Conservation (phyloP, 2,797 vertebrate genomes). For the Coregonus sp. region DNA sequence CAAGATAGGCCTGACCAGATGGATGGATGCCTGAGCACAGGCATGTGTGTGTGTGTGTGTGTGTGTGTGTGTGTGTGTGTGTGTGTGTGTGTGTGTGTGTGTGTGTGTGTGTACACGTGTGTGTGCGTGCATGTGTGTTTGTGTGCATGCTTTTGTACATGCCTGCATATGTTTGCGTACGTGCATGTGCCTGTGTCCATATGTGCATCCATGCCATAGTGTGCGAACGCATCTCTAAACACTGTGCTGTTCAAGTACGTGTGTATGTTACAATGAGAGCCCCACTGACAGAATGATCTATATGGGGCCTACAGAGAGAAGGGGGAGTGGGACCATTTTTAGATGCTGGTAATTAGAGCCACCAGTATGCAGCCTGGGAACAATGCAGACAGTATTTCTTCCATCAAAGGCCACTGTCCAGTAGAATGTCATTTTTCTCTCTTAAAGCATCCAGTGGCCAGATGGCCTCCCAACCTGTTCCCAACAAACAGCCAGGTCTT, state of each 20-base stretch:
- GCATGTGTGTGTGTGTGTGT: not conserved
- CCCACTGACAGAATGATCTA: not conserved
- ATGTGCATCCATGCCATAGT: too few relatives aligned
- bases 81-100: not conserved
- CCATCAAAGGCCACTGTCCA: slow-evolving; percentile 40
- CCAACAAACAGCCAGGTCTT: not conserved
- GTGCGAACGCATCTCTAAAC: too few relatives aligned
- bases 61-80: not conserved
- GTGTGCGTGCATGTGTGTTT: not conserved
- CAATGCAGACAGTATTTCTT: slow-evolving; percentile 29
- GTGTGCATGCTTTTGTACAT: not conserved
- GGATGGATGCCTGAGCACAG: slow-evolving; percentile 2
- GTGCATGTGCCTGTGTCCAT: too few relatives aligned
- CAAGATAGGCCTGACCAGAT: not conserved
- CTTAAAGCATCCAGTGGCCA: slow-evolving; percentile 44
- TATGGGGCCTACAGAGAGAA: not conserved
- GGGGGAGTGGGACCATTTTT: not conserved
- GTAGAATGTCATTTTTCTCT: slow-evolving; percentile 43
- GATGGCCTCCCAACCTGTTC: slow-evolving; percentile 50
- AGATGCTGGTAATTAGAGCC: slow-evolving; percentile 24
- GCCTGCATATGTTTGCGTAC: not conserved
- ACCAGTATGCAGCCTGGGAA: slow-evolving; percentile 18
- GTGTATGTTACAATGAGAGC: slow-evolving; percentile 1
- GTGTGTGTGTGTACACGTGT: not conserved
- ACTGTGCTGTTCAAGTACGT: too few relatives aligned